A percentile compares a stretch with the other conserved stretches of the same genome.
Evolutionary conservation across 2,797 vertebrate genomes (phyloP).

Genomic region (Myoxocephalus aenaeus): DNA sequence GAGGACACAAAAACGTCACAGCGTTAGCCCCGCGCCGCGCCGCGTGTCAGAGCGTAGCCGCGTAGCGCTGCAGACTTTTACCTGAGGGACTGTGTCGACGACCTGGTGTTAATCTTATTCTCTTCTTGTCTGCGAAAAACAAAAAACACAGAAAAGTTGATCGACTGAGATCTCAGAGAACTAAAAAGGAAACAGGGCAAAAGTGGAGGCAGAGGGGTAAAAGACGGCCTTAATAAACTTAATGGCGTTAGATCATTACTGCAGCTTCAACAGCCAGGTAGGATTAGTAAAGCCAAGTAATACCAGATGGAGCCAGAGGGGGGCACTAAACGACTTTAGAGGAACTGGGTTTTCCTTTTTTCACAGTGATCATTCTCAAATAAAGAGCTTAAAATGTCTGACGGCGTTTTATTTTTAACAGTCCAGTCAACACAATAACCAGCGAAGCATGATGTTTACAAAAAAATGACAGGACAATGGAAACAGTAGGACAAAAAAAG

Average conservation of each 20-base stretch:
- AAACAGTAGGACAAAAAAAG: constrained; percentile 27
- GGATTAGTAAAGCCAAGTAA: constrained; percentile 64
- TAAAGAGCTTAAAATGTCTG: constrained; percentile 13
- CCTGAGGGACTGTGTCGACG: constrained; percentile 82
- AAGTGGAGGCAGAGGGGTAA: constrained; percentile 28
- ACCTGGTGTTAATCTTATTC: constrained; percentile 86
- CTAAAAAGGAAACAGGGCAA: constrained; percentile 19
- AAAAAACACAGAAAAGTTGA: constrained; percentile 23
- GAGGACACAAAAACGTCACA: constrained; percentile 6
- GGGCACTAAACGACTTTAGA: constrained; percentile 20
- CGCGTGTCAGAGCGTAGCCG: not conserved
- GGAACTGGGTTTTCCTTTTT: constrained; percentile 21
- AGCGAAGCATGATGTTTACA: constrained; percentile 58
- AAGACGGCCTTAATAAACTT: constrained; percentile 12
- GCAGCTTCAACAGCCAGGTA: constrained; percentile 56
- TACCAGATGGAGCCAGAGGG: constrained; percentile 30
- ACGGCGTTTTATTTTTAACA: constrained; percentile 31
- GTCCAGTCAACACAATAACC: constrained; percentile 53
- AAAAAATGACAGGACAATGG: constrained; percentile 40
- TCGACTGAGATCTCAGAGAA: not conserved
- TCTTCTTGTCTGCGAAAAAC: constrained; percentile 83
- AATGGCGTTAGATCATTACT: constrained; percentile 31
- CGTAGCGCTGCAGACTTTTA: constrained; percentile 45
- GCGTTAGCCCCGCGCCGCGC: not conserved
- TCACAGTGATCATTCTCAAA: constrained; percentile 6